Base-by-base conservation (phyloP, 2,888 invertebrate species). In the Candidula unifasciata region DNA sequence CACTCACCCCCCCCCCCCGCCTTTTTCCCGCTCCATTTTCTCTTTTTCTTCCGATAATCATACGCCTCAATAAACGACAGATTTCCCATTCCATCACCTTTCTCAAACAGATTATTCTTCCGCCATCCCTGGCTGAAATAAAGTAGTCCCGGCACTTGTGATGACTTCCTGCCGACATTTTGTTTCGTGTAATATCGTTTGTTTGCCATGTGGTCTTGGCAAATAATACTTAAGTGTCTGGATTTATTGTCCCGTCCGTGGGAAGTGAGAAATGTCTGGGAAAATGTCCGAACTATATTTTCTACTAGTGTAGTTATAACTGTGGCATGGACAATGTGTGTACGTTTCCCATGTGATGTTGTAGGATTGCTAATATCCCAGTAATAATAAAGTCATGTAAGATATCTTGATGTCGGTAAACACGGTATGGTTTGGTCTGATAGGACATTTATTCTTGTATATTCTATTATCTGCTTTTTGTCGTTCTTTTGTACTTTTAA, bases 91-190 rank as follows among this genome's bases (percentile, higher is more conserved):
- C 73, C 44, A 73, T 73, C 73, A 73, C 24, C 44, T 73, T 73
- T 73, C n/a, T 73, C 44, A n/a, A 73, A 73, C 44, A 44, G 3
- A n/a, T 21, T 73, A 73, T 73, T 73, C 73, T 73, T 73, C 44
- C 73, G 44, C 73, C 13, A 52, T 73, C 73, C 27, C 73, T 44
- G 73, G 73, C 44, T 52, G 37, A 44, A 73, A 73, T 37, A 73
- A 73, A 73, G 73, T 73, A 73, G 73, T 73, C 52, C 73, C 37
- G 73, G 24, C 13, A 24, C 8, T 13, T 1, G 44, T 73, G 73
- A 73, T 73, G 73, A 73, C 73, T 73, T 73, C 73, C 73, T 73
- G 73, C 33, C 71, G 18, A 21, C 37, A 71, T 6, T 24, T 8
- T 37, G 37, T 35, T 16, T 8, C 73, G 44, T 27, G 44, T 10